phyloP scores from a whole-genome alignment of 2,113 vertebrate species.

The Hyla sarda region DNA sequence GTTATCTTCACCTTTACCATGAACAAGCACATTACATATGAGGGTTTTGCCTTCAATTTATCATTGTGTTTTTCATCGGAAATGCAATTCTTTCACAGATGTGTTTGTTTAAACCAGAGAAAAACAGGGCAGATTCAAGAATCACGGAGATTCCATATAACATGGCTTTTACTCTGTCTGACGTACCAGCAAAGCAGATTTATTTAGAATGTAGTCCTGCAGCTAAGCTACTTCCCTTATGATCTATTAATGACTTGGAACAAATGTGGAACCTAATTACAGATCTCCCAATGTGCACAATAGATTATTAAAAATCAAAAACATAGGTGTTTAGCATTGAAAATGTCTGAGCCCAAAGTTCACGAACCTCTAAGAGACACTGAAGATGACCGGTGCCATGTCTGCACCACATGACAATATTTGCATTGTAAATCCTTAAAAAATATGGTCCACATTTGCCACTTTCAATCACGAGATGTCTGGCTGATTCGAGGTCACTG shows the following conservation, averaged over 20 bases:
- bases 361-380: not conserved
- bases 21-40: not conserved
- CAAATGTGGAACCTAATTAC: constrained; percentile 21
- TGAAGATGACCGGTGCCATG: constrained; percentile 4
- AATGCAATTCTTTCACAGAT: not conserved
- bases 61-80: not conserved
- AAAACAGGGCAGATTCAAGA: not conserved
- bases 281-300: not conserved
- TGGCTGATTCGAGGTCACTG: constrained; percentile 57
- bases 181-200: constrained; percentile 2
- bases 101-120: not conserved
- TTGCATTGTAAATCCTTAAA: constrained; percentile 37
- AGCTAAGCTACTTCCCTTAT: constrained; percentile 22
- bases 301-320: not conserved
- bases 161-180: not conserved
- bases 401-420: constrained; percentile 37
- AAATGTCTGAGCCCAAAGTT: not conserved
- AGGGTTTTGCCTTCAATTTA: not conserved
- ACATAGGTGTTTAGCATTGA: not conserved
- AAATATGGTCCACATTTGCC: constrained; percentile 35
- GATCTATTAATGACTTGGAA: constrained; percentile 40
- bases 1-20: not conserved
- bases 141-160: not conserved
- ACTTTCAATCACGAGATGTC: constrained; percentile 43
- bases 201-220: constrained; percentile 35